These are phyloP conservation scores for Dufourea novaeangliae DNA, from an alignment of 1,140 invertebrate genomes.

Conservation along the genomic window DNA sequence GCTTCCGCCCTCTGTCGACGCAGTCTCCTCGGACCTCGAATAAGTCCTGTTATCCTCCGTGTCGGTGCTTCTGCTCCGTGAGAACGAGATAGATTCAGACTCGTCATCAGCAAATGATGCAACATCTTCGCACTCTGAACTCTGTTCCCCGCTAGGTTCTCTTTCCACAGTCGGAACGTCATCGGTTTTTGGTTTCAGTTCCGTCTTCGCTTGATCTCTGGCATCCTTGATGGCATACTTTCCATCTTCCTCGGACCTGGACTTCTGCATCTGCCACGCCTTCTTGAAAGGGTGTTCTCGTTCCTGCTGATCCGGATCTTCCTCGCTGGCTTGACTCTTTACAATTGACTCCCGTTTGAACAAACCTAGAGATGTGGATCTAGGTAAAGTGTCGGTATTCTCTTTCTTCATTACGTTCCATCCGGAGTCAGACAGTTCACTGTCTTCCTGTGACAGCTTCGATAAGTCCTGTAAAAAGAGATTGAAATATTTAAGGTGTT, in stretches of 20 bases:
- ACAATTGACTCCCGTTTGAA: constrained; percentile 79
- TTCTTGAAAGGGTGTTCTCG: constrained; percentile 80
- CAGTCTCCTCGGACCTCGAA: constrained; percentile 51
- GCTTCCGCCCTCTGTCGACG: constrained; percentile 38
- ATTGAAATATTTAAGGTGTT: no score
- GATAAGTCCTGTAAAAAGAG: constrained; percentile 68
- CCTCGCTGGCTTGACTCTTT: constrained; percentile 80
- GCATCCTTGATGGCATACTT: constrained; percentile 72
- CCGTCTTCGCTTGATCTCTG: constrained; percentile 52
- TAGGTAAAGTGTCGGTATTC: constrained; percentile 38
- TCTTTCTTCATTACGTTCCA: constrained; percentile 63
- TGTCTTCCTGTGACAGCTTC: constrained; percentile 66
- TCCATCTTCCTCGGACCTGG: constrained; percentile 78
- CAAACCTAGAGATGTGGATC: constrained; percentile 67
- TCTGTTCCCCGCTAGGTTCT: constrained; percentile 45
- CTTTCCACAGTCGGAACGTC: constrained; percentile 15
- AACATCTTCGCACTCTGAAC: constrained; percentile 34
- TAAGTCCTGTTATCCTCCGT: constrained; percentile 49
- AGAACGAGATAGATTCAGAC: constrained; percentile 31
- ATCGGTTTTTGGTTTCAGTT: constrained; percentile 40
- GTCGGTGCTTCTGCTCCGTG: constrained; percentile 37
- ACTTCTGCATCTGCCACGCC: constrained; percentile 80
- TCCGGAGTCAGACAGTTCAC: constrained; percentile 38
- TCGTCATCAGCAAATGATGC: constrained; percentile 50
- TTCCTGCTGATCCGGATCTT: constrained; percentile 80